Evolutionary conservation across 2,888 invertebrate genomes (phyloP), one percentile per base, ranked within the genome.

Genomic region (Allygus modestus): DNA sequence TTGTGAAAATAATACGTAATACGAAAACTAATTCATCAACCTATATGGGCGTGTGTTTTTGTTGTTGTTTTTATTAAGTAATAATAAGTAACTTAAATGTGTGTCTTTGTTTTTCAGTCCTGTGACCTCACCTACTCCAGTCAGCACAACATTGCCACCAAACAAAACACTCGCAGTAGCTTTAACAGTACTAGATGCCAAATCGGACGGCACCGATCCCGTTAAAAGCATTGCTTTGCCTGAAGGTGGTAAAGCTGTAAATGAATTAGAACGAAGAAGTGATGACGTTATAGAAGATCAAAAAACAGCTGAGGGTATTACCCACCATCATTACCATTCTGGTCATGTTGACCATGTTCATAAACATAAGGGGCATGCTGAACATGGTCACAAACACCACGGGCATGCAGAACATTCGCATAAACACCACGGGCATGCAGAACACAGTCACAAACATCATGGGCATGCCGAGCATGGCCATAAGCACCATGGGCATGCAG

Each of bases 401-500:
- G 88, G 87, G 0, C 84, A 86, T 17, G 46, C 54, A 23, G 81
- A 85, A 28, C 85, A 85, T 33, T 58, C 37, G 12, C 85, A 85
- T 58, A 85, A 83, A 43, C 85, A 85, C 58, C 65, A 71, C 23
- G 85, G 84, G 12, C 20, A 69, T 43, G 81, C 69, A 28, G 71
- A 69, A n/a, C 84, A 84, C 31, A n/a, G 51, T 41, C 84, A 88
- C 77, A 86, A 87, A 51, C 88, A 88, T 51, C 86, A 87, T 51
- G 88, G 87, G 0, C 84, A 86, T 17, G 46, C 54, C 23, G 81
- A 85, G 23, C 85, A 85, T 33, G 61, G 43, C 5, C 85, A 85
- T 58, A 85, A 83, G 31, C 85, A 85, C 58, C 65, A 71, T 33
- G 85, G 84, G 12, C 20, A 69, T 43, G 81, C 69, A 28, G 71